Base-by-base conservation (phyloP, 92 coral and sea anemone genomes). In the Plumapathes pennacea region DNA sequence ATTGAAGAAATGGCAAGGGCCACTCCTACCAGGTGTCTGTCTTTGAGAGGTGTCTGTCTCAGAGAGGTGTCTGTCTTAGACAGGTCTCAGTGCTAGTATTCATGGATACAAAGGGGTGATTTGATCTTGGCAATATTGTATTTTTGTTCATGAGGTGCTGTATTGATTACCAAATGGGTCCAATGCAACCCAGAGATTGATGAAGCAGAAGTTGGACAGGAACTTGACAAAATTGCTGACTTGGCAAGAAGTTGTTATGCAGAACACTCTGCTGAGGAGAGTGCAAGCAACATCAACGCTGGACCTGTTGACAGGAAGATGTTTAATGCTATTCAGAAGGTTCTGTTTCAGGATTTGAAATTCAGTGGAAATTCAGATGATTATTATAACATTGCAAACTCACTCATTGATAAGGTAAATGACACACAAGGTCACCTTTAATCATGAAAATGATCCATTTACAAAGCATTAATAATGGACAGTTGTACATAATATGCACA, bases 81-180 rank as follows among this genome's bases (percentile, higher is more conserved):
- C n/a, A n/a, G n/a, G n/a, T n/a, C n/a, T n/a, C n/a, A n/a, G n/a
- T n/a, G n/a, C n/a, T n/a, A n/a, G n/a, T n/a, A n/a, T n/a, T n/a
- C n/a, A n/a, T n/a, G n/a, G n/a, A n/a, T n/a, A n/a, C n/a, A n/a
- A n/a, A n/a, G n/a, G n/a, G n/a, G n/a, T n/a, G n/a, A n/a, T n/a
- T n/a, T n/a, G n/a, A n/a, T n/a, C n/a, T n/a, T n/a, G n/a, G n/a
- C n/a, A n/a, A n/a, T n/a, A n/a, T n/a, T 53, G 36, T 4, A 55
- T 31, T 33, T 46, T 47, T 28, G 19, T 22, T 25, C 9, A 0
- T 43, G 38, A 90, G 97, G 97, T 56, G 90, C 95, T 32, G 48
- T 82, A 28, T 59, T 90, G 28, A 54, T 90, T 54, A 89, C 87
- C 40, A 81, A 77, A 52, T 90, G 97, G 97, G 64, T 90, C 45